phyloP scores from a whole-genome alignment of 2,113 vertebrate genomes.

The Amazona vittata region DNA sequence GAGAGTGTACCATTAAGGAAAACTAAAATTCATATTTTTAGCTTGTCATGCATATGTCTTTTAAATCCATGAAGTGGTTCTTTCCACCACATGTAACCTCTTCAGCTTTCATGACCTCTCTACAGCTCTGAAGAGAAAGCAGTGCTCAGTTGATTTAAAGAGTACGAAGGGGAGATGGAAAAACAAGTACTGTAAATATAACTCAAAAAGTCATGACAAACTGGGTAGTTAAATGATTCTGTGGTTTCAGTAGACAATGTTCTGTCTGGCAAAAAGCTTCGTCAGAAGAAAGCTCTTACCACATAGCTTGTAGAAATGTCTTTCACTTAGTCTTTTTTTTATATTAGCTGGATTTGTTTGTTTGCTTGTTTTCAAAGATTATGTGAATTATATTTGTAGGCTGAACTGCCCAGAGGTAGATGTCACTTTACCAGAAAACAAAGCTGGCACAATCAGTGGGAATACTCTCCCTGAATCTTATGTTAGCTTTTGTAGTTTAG shows the following conservation, averaged over 20 bases:
- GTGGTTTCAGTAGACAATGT: not conserved
- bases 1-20: not conserved
- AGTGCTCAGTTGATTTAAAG: not conserved
- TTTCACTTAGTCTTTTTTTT: not conserved
- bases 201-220: slow-evolving; percentile 3
- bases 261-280: not conserved
- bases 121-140: not conserved
- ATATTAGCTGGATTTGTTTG: not conserved
- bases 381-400: not conserved
- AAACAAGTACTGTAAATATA: not conserved
- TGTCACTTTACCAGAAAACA: not conserved
- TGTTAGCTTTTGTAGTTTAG: not conserved
- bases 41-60: not conserved
- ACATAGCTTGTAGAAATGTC: not conserved
- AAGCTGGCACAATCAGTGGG: not conserved
- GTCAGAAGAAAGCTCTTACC: not conserved
- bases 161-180: not conserved
- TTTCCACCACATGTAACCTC: not conserved
- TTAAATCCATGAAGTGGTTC: not conserved
- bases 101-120: not conserved
- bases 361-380: not conserved
- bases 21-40: not conserved
- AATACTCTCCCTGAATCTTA: not conserved
- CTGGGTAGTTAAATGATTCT: not conserved
- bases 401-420: not conserved